These are phyloP conservation scores for Empis stercorea DNA, from an alignment of 2,888 invertebrate species.

Conservation along the genomic window DNA sequence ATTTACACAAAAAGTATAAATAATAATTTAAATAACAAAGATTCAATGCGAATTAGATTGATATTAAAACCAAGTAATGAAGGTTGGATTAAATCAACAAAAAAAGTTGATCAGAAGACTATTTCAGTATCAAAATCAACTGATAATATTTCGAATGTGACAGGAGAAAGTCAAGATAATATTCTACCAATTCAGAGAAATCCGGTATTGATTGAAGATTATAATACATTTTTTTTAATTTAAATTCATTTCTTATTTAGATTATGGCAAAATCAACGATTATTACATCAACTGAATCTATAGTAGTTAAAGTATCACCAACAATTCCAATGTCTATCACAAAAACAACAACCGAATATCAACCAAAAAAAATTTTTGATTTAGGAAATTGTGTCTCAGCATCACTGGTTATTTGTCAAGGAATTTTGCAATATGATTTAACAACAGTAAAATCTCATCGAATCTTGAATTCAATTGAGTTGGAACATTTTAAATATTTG, in stretches of 20 bases:
- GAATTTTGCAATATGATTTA: constrained; percentile 52
- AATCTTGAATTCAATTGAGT: constrained; percentile 21
- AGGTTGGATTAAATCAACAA: not conserved
- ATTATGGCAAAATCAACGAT: constrained; percentile 16
- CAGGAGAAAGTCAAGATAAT: not conserved
- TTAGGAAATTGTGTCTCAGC: constrained; percentile 30
- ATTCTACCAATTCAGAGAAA: not conserved
- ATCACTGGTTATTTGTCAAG: constrained; percentile 41
- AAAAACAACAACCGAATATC: constrained; percentile 15
- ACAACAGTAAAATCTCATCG: constrained; percentile 37
- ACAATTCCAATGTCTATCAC: constrained; percentile 40
- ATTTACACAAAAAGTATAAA: no score
- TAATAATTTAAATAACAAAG: no score
- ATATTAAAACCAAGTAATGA: no score
- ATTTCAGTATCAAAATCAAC: constrained; percentile 9
- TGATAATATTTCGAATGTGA: not conserved
- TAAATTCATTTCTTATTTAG: not conserved
- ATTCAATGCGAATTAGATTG: no score
- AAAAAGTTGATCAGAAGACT: constrained; percentile 26
- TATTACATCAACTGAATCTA: not conserved
- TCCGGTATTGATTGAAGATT: not conserved
- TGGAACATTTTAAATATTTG: constrained; percentile 46
- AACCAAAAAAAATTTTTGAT: constrained; percentile 16
- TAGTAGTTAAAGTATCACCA: constrained; percentile 41
- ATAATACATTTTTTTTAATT: not conserved